A percentile compares a stretch with the other conserved stretches of the same genome.
phyloP scores from a whole-genome alignment of 2,797 vertebrate species.

The Decapterus maruadsi region DNA sequence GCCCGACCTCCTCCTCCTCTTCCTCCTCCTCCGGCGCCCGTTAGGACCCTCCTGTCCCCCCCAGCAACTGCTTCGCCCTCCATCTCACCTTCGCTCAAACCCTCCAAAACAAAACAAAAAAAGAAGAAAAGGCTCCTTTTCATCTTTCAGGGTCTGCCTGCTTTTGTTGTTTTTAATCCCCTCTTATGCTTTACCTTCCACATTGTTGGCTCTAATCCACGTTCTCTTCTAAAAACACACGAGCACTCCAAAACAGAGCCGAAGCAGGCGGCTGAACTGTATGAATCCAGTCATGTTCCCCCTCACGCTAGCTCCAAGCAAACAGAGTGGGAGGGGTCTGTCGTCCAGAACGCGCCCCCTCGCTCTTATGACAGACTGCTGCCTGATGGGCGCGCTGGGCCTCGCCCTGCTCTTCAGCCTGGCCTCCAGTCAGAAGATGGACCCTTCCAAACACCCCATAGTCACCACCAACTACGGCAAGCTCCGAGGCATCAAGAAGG shows the following conservation, averaged over 20 bases:
- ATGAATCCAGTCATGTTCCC: conserved; percentile 72
- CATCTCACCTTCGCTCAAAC: conserved; percentile 23
- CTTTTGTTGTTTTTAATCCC: conserved; percentile 23
- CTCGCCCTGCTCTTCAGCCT: conserved; percentile 79
- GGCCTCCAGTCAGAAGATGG: conserved; percentile 82
- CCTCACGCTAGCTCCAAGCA: conserved; percentile 48
- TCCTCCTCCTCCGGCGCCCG: conserved; percentile 3
- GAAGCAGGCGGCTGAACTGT: conserved; percentile 54
- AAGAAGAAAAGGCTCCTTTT: conserved; percentile 19
- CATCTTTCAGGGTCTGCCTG: conserved; percentile 12
- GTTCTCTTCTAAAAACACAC: conserved; percentile 24
- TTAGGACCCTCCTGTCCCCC: conserved; percentile 24
- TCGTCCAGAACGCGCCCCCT: conserved; percentile 51
- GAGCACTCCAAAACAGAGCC: conserved; percentile 23
- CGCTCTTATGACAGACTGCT: conserved; percentile 69
- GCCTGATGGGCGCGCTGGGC: conserved; percentile 76
- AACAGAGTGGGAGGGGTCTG: conserved; percentile 57
- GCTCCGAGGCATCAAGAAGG: conserved; percentile 91
- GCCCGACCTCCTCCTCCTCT: conserved; percentile 22
- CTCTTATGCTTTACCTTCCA: conserved; percentile 28
- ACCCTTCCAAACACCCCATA: conserved; percentile 87
- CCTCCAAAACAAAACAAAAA: too few species aligned
- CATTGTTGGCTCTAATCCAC: conserved; percentile 35
- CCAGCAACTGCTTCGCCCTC: conserved; percentile 13
- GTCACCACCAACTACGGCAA: conserved; percentile 94